Evolutionary conservation across 2,888 invertebrate genomes (phyloP), one percentile per base, ranked within the genome.

Genomic region (Bembecia ichneumoniformis): DNA sequence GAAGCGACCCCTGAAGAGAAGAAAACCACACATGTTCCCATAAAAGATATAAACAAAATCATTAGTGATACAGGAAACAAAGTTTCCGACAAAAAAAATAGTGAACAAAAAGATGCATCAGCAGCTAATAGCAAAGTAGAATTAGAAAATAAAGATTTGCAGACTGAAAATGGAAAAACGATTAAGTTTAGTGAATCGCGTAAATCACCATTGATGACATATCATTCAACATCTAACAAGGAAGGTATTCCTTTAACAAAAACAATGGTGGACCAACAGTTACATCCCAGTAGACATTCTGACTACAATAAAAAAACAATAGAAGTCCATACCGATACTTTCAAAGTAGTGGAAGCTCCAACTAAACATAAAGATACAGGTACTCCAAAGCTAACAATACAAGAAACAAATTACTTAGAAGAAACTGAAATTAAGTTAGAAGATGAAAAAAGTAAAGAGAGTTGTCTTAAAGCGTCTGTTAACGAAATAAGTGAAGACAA

Each of bases 161-260:
- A 54, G 43, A 48, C 46, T 11, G 80, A 82, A 48, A 47, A 78
- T 66, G 77, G 77, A 3, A 84, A 77, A 63, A 75, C 74, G 61
- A 71, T 77, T 60, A 86, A 86, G 54, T 71, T 81, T 16, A 80
- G 68, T 67, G 86, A 86, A 62, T 74, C 77, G 43, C 68, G 79
- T 28, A 84, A 83, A 60, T 83, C 87, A 47, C 84, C 86, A 14
- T 64, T 87, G 45, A 79, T 84, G 81, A 77, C 82, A 52, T 83
- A 69, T 65, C 84, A 84, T 57, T 87, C 87, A 51, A 86, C 86
- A 36, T 83, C 86, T 35, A 87, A 79, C 54, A 86, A 86, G 66
- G 86, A 86, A 58, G 78, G 80, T 15, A 80, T 77, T 55, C 86
- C 86, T 40, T 66, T 86, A 11, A 86, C 86, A 20, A 87, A 87